Evolutionary conservation across 2,113 vertebrate species (phyloP).

Genomic region (Nymphicus hollandicus): DNA sequence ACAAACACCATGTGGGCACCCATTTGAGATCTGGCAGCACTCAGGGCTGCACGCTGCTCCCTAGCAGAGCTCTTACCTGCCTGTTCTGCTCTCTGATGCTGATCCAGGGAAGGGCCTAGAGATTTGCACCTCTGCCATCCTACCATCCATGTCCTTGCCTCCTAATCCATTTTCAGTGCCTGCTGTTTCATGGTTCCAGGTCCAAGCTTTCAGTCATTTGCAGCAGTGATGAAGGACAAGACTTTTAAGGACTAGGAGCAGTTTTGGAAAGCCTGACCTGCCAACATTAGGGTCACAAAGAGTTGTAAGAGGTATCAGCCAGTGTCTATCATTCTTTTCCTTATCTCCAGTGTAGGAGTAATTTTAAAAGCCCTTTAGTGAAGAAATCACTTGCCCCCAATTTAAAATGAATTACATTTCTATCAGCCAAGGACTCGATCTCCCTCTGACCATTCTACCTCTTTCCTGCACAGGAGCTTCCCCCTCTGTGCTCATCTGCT

Average conservation of each 20-base stretch:
- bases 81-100: neutral
- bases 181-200: neutral
- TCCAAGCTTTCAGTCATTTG: neutral
- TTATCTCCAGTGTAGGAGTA: neutral
- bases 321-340: neutral
- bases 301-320: neutral
- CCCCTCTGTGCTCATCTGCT: neutral
- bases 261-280: neutral
- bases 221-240: neutral
- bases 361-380: neutral
- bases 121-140: neutral
- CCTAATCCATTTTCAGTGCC: neutral
- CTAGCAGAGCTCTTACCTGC: neutral
- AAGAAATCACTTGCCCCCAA: neutral
- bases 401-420: neutral
- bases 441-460: neutral
- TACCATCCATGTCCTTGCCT: neutral
- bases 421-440: neutral
- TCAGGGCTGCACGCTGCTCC: fast-evolving
- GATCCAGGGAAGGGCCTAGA: neutral
- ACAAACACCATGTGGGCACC: fast-evolving
- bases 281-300: neutral
- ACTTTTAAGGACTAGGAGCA: neutral
- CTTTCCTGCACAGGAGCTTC: neutral
- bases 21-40: neutral